Percentiles rank a stretch among this genome's conserved stretches.
These are phyloP conservation scores for Apeira syringaria DNA, from an alignment of 2,888 invertebrate genomes.

Conservation along the genomic window DNA sequence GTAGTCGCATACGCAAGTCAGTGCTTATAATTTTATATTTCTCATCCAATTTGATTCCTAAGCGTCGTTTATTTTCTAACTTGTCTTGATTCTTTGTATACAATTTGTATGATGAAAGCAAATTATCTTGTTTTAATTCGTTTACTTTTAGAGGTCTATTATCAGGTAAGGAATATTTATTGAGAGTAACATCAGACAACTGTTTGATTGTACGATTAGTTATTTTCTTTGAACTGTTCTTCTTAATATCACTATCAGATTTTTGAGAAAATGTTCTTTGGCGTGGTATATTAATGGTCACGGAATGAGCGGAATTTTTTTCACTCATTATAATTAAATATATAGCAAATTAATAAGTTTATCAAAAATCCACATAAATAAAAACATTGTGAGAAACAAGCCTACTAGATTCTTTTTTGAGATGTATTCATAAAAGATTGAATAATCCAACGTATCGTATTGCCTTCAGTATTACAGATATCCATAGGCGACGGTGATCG, in stretches of 20 bases:
- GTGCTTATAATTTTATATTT: constrained; percentile 55
- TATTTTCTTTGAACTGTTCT: constrained; percentile 13
- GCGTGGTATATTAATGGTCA: constrained; percentile 46
- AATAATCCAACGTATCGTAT: too few relatives aligned
- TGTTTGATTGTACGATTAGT: constrained; percentile 26
- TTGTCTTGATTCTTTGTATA: constrained; percentile 50
- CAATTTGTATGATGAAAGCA: constrained; percentile 51
- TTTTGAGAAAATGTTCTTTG: constrained; percentile 32
- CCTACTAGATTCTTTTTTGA: not conserved
- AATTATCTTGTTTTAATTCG: constrained; percentile 44
- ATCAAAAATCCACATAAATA: not conserved
- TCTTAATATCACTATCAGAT: constrained; percentile 22
- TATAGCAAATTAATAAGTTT: not conserved
- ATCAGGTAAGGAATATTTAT: constrained; percentile 39
- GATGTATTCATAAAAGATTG: too few relatives aligned
- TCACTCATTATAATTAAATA: constrained; percentile 32
- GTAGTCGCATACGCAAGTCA: constrained; percentile 49
- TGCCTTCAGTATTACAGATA: too few relatives aligned
- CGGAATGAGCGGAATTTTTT: constrained; percentile 37
- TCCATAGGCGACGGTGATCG: too few relatives aligned
- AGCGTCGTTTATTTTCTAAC: constrained; percentile 39
- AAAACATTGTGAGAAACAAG: not conserved
- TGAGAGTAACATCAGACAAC: constrained; percentile 32
- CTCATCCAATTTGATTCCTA: constrained; percentile 43
- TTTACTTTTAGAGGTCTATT: constrained; percentile 40